Base-by-base conservation (phyloP, 2,113 vertebrate species). In the Ailuropoda melanoleuca region DNA sequence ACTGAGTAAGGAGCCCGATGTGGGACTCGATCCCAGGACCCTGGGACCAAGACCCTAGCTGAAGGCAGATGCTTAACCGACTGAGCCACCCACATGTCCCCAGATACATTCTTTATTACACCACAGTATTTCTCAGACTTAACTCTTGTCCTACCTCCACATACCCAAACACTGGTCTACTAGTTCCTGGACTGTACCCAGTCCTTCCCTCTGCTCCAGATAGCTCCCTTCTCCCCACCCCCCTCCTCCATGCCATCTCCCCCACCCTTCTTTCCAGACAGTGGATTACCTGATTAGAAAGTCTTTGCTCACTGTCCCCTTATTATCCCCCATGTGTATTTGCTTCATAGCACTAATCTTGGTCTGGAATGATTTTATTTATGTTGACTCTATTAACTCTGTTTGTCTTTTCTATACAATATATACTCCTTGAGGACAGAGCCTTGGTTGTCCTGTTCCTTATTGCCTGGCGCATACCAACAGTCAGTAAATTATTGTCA, bases 401-500 rank as follows among this genome's bases (percentile, higher is more conserved):
- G 34, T 90, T 78, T 88, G n/a, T 89, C 39, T 93, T 29, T 58
- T 88, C 85, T 13, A 7, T 88, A 18, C 50, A 80, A 15, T 53
- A 23, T 53, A 85, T 70, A 62, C 13, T 75, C 62, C 43, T 82
- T 53, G 29, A 77, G 50, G 95, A 91, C 29, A 62, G 15, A 48
- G 46, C 37, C 53, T 58, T 70, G 53, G 68, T 75, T 21, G 14
- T 46, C 77, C 26, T 62, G 13, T 82, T 94, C 26, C 48, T 74
- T 60, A 58, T 90, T 75, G 84, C 56, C 58, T 85, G 43, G 68
- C 26, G 37, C 34, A 55, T 80, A 48, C 29, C 31, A 68, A 70
- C 13, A n/a, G 58, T 75, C 93, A 90, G 48, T 53, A 89, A 80
- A 50, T 94, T 90, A 84, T 90, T 88, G 80, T 92, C 83, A 83